Conservation (phyloP, 2,888 invertebrate species). For the Stenodera caucasica region DNA sequence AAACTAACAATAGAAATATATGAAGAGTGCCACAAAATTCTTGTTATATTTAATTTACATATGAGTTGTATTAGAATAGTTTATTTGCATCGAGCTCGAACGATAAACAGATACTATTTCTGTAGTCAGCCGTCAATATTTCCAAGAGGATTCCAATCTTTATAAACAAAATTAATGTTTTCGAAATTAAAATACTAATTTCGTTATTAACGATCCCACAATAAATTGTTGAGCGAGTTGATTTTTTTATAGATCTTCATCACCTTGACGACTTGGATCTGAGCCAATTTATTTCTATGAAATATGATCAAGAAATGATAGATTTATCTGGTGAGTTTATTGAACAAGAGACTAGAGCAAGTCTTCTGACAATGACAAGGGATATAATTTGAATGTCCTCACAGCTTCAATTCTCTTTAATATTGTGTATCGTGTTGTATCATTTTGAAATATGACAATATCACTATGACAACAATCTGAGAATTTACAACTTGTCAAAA, state of each 20-base stretch:
- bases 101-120: slow-evolving; percentile 6
- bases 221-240: not conserved
- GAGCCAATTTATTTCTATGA: not conserved
- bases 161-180: not conserved
- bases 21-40: no score
- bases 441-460: no score
- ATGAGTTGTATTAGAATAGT: not conserved
- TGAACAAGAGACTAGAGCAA: no score
- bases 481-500: no score
- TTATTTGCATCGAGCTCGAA: not conserved
- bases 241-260: no score
- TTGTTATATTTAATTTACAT: no score
- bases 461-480: no score
- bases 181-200: not conserved
- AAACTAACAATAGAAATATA: no score
- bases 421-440: not conserved
- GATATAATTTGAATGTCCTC: no score
- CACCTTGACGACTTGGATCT: not conserved
- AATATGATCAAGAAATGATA: no score
- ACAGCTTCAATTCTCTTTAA: not conserved
- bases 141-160: not conserved
- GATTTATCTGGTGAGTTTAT: no score
- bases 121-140: not conserved
- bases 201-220: not conserved
- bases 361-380: not conserved